Percentiles rank a stretch among this genome's conserved stretches.
phyloP scores from a whole-genome alignment of 2,888 invertebrate genomes.

The Corbicula japonica region DNA sequence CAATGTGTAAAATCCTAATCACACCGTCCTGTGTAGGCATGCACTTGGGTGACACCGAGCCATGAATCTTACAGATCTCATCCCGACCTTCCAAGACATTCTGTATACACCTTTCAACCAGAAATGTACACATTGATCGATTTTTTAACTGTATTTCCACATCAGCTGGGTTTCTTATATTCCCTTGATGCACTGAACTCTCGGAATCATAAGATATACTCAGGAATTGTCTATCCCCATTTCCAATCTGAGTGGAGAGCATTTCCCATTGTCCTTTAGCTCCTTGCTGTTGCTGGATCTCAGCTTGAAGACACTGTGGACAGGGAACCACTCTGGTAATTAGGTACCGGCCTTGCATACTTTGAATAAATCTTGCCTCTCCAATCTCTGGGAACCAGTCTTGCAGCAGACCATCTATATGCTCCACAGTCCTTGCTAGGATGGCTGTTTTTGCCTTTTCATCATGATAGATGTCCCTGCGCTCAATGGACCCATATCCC shows the following conservation, averaged over 20 bases:
- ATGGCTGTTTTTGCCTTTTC: slow-evolving; percentile 77
- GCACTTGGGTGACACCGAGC: slow-evolving; percentile 89
- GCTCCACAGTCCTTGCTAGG: slow-evolving; percentile 94
- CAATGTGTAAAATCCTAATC: slow-evolving; percentile 90
- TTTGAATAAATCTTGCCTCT: slow-evolving; percentile 97
- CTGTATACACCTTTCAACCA: slow-evolving; percentile 98
- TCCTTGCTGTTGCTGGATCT: slow-evolving; percentile 56
- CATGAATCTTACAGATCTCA: slow-evolving; percentile 93
- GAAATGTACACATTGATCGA: slow-evolving; percentile 71
- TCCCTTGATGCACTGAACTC: not conserved
- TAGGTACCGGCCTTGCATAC: slow-evolving; percentile 97
- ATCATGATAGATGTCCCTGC: slow-evolving; percentile 70
- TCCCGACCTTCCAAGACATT: slow-evolving; percentile 92
- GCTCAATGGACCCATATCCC: slow-evolving; percentile 46
- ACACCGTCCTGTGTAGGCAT: slow-evolving; percentile 77
- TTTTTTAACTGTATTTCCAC: not conserved
- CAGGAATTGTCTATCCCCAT: slow-evolving; percentile 17
- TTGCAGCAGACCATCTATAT: slow-evolving; percentile 97
- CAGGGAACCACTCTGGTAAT: slow-evolving; percentile 98
- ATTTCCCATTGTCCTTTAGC: slow-evolving; percentile 45
- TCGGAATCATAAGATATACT: slow-evolving; percentile 1
- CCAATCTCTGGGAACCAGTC: slow-evolving; percentile 99
- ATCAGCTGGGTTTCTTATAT: not conserved
- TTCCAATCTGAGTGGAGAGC: slow-evolving; percentile 6
- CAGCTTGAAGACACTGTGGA: slow-evolving; percentile 91